These are phyloP conservation scores for Octopus sinensis DNA, from an alignment of 1,140 invertebrate genomes.

Conservation along the genomic window DNA sequence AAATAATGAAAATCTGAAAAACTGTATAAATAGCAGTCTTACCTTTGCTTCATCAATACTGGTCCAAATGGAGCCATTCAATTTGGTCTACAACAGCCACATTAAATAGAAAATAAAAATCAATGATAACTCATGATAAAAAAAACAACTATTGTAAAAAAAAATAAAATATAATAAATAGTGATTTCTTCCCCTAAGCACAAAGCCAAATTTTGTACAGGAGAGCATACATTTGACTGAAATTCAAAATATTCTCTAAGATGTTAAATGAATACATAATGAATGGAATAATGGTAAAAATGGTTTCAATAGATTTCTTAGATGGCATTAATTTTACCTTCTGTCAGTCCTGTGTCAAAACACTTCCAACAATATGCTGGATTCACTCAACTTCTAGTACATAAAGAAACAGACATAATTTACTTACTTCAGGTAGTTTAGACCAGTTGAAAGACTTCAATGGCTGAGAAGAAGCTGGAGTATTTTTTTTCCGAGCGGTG, in stretches of 20 bases:
- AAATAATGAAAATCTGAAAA: too few relatives aligned
- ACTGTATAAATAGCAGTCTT: slow-evolving; percentile 10
- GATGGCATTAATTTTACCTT: not conserved
- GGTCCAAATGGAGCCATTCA: slow-evolving; percentile 85
- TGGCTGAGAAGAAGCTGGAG: slow-evolving; percentile 75
- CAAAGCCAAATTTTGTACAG: not conserved
- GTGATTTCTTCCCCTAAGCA: not conserved
- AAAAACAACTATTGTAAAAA: not conserved
- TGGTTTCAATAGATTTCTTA: slow-evolving; percentile 55
- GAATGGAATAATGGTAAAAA: slow-evolving; percentile 6
- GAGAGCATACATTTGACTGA: not conserved
- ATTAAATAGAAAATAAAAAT: not conserved
- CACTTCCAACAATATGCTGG: not conserved
- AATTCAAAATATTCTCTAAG: not conserved
- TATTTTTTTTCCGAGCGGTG: slow-evolving; percentile 67
- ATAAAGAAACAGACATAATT: not conserved
- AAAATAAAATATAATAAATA: not conserved
- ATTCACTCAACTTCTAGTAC: not conserved
- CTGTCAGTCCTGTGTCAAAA: not conserved
- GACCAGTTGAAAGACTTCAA: slow-evolving; percentile 98
- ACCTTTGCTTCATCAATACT: slow-evolving; percentile 86
- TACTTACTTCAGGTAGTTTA: slow-evolving; percentile 77
- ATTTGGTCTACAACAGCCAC: slow-evolving; percentile 60
- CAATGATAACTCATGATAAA: not conserved
- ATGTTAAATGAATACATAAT: not conserved